A percentile compares a stretch with the other conserved stretches of the same genome.
These are phyloP conservation scores for Lepeophtheirus nordmannii DNA, from an alignment of 2,888 invertebrate species.

Conservation along the genomic window DNA sequence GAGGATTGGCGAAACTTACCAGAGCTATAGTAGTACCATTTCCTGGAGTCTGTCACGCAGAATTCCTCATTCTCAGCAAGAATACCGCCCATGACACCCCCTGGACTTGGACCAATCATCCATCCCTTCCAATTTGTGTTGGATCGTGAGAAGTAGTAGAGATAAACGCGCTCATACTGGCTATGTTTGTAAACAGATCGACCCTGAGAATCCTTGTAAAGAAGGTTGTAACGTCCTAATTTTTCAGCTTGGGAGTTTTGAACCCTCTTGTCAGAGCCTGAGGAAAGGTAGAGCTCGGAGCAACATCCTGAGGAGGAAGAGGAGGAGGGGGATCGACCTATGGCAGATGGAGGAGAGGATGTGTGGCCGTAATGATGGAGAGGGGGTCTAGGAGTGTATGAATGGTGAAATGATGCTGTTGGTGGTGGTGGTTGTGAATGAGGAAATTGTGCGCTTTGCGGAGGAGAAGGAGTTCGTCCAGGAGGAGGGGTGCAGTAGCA, in stretches of 20 bases:
- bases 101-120: slow-evolving; percentile 16
- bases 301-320: too few relatives aligned
- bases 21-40: neutral
- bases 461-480: neutral
- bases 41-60: neutral
- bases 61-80: neutral
- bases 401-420: too few relatives aligned
- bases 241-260: neutral
- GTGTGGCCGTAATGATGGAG: too few relatives aligned
- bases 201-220: neutral
- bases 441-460: neutral
- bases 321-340: too few relatives aligned
- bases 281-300: neutral
- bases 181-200: neutral
- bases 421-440: neutral
- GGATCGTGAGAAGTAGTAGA: slow-evolving; percentile 5
- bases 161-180: neutral
- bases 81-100: slow-evolving; percentile 7
- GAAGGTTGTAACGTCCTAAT: neutral
- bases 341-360: too few relatives aligned
- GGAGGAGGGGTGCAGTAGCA: neutral
- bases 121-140: slow-evolving; percentile 4
- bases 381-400: too few relatives aligned
- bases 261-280: neutral
- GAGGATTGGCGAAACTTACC: neutral